A percentile compares a stretch with the other conserved stretches of the same genome.
phyloP scores from a whole-genome alignment of 92 coral and sea anemone genomes.

The Galaxea fascicularis region DNA sequence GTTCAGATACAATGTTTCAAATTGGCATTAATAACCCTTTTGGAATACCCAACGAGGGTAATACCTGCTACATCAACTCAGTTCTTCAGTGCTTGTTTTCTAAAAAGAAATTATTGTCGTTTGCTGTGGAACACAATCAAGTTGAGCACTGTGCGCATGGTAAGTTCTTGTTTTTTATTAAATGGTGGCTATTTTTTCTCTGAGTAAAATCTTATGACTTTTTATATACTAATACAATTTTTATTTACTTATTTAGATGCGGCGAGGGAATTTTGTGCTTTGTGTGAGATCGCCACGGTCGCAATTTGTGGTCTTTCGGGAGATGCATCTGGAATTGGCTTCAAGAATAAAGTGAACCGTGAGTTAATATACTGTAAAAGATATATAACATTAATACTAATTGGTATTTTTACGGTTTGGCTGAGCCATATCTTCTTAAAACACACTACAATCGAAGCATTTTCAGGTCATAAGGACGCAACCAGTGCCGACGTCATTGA shows the following conservation, averaged over 20 bases:
- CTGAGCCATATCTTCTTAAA: too few species aligned
- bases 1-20: neutral
- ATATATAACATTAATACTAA: too few species aligned
- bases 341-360: conserved; percentile 4
- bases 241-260: neutral
- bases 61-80: conserved; percentile 7
- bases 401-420: too few species aligned
- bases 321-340: neutral
- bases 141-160: neutral
- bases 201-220: too few species aligned
- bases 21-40: neutral
- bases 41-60: conserved; percentile 18
- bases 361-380: too few species aligned
- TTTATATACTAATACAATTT: too few species aligned
- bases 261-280: neutral
- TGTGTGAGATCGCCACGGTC: conserved; percentile 3
- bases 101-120: neutral
- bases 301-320: conserved; percentile 10
- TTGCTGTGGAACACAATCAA: conserved; percentile 16
- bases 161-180: neutral
- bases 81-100: conserved; percentile 13
- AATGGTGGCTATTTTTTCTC: neutral
- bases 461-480: too few species aligned
- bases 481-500: too few species aligned
- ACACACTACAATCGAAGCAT: too few species aligned